Percentiles rank a stretch among this genome's conserved stretches.
phyloP scores from a whole-genome alignment of 2,113 vertebrate species.

The Damaliscus lunatus region DNA sequence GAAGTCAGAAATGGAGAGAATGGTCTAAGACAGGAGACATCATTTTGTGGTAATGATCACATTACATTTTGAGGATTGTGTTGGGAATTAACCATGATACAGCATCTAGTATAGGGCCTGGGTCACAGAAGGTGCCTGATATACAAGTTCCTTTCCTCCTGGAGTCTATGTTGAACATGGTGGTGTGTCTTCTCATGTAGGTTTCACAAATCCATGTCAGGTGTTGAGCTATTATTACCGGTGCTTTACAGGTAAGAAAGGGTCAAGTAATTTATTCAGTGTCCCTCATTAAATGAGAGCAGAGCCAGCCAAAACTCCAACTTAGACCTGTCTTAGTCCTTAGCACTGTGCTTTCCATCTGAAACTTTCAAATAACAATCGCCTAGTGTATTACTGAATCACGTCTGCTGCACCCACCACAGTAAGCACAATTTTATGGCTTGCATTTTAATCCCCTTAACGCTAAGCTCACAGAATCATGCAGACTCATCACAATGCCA shows the following conservation, averaged over 20 bases:
- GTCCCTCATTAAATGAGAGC: background rate
- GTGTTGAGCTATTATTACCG: background rate
- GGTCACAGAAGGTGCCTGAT: background rate
- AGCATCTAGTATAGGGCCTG: background rate
- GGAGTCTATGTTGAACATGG: background rate
- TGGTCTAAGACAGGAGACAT: background rate
- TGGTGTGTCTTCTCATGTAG: background rate
- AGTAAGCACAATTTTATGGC: conserved; percentile 39
- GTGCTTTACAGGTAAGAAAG: background rate
- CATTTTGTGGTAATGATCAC: background rate
- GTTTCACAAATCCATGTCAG: background rate
- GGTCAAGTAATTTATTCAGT: background rate
- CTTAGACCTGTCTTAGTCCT: background rate
- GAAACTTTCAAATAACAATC: background rate
- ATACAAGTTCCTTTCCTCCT: background rate
- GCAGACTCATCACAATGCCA: conserved; percentile 48
- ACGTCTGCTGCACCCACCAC: background rate
- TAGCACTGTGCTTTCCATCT: background rate
- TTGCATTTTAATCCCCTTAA: conserved; percentile 48
- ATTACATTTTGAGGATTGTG: background rate
- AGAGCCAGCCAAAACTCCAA: background rate
- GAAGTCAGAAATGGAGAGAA: background rate
- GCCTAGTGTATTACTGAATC: background rate
- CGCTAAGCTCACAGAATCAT: conserved; percentile 27
- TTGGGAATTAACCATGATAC: background rate